These are phyloP conservation scores for Poeciliopsis occidentalis DNA, from an alignment of 2,113 vertebrate species.

Conservation along the genomic window DNA sequence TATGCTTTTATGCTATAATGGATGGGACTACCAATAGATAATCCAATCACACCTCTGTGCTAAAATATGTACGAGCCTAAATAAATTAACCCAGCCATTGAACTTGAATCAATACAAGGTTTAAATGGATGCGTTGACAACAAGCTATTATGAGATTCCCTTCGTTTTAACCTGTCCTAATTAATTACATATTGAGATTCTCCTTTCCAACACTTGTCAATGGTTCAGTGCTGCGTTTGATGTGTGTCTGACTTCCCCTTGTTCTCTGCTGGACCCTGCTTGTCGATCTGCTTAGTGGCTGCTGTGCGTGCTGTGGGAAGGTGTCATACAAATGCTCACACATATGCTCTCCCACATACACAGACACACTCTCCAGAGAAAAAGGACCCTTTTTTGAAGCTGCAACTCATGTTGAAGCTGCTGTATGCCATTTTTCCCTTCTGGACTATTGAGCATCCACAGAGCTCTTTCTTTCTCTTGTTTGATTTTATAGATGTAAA, in stretches of 20 bases:
- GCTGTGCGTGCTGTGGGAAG: slow-evolving; percentile 8
- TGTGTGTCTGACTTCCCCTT: slow-evolving; percentile 65
- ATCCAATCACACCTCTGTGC: neutral
- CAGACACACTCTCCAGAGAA: neutral
- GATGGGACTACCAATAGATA: neutral
- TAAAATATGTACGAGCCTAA: neutral
- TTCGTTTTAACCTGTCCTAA: slow-evolving; percentile 31
- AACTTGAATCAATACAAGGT: slow-evolving; percentile 27
- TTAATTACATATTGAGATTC: slow-evolving; percentile 51
- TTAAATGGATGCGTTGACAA: slow-evolving; percentile 41
- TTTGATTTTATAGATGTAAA: neutral
- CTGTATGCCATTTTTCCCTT: slow-evolving; percentile 63
- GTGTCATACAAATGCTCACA: slow-evolving; percentile 5
- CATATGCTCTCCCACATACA: neutral
- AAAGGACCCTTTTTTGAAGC: slow-evolving; percentile 42
- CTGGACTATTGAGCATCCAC: slow-evolving; percentile 52
- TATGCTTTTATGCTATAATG: neutral
- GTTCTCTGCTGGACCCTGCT: slow-evolving; percentile 56
- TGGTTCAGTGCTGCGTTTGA: slow-evolving; percentile 64
- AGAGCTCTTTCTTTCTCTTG: slow-evolving; percentile 15
- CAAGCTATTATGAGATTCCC: slow-evolving; percentile 47
- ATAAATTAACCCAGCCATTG: slow-evolving; percentile 33
- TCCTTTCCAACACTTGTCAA: slow-evolving; percentile 38
- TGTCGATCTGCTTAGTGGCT: slow-evolving; percentile 31
- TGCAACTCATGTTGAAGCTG: slow-evolving; percentile 28